Evolutionary conservation across 2,797 vertebrate genomes (phyloP).

Genomic region (Enteromius treurensis): DNA sequence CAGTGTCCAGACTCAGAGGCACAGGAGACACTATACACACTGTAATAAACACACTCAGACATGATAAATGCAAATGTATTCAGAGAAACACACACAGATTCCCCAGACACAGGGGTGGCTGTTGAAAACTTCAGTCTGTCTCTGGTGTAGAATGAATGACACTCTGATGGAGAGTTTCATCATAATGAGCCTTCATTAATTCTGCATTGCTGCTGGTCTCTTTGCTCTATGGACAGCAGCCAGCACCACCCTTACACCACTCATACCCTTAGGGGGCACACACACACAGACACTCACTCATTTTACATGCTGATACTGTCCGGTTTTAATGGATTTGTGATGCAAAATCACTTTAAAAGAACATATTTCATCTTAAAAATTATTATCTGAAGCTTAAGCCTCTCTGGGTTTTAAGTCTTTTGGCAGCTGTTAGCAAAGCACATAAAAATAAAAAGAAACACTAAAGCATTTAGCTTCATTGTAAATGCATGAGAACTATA

Average conservation of each 20-base stretch:
- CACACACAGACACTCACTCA: slow-evolving; percentile 29
- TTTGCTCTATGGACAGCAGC: slow-evolving; percentile 56
- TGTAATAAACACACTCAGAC: slow-evolving; percentile 6
- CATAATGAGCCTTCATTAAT: slow-evolving; percentile 59
- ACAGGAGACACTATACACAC: background rate
- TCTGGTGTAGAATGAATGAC: slow-evolving; percentile 26
- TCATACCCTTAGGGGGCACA: slow-evolving; percentile 45
- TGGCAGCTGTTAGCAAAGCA: background rate
- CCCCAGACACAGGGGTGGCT: slow-evolving; percentile 18
- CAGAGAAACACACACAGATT: background rate
- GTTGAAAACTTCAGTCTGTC: slow-evolving; percentile 33
- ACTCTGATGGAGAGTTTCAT: slow-evolving; percentile 49
- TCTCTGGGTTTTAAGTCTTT: slow-evolving; percentile 16
- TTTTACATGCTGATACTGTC: slow-evolving; percentile 6
- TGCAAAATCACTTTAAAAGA: slow-evolving; percentile 24
- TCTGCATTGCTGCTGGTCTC: slow-evolving; percentile 32
- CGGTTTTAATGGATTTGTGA: slow-evolving; percentile 49
- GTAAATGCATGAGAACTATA: background rate
- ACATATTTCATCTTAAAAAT: slow-evolving; percentile 23
- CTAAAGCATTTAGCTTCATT: background rate
- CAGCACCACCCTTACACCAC: slow-evolving; percentile 50
- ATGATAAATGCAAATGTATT: slow-evolving; percentile 17
- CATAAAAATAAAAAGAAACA: slow-evolving; percentile 12
- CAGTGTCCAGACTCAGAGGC: background rate
- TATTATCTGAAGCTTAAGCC: background rate